Conservation (phyloP, 1,140 invertebrate species). For the Bombus breviceps region DNA sequence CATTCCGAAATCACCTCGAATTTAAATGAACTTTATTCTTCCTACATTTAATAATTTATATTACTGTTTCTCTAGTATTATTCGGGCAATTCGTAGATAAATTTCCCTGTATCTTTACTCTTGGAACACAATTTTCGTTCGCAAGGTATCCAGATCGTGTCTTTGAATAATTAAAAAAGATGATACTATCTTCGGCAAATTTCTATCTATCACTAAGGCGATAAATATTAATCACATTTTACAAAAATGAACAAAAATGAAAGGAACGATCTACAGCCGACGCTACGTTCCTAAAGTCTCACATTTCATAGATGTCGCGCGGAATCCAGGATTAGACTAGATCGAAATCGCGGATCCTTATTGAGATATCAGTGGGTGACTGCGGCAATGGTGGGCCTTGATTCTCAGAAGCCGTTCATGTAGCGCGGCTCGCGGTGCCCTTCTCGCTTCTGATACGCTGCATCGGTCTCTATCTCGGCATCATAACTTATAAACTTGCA, state of each 20-base stretch:
- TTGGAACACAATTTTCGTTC: too few species aligned
- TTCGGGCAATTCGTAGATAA: neutral
- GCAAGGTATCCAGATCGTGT: too few species aligned
- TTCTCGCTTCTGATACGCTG: slow-evolving; percentile 41
- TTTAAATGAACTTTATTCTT: neutral
- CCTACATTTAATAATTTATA: too few species aligned
- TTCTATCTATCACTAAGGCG: too few species aligned
- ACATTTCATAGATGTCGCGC: neutral
- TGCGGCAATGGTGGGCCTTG: slow-evolving; percentile 40
- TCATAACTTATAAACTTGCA: slow-evolving; percentile 44
- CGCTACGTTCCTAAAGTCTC: neutral
- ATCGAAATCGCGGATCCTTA: slow-evolving; percentile 37
- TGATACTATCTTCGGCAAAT: too few species aligned
- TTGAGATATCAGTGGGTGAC: slow-evolving; percentile 58
- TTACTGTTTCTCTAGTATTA: neutral
- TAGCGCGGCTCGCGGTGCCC: slow-evolving; percentile 4
- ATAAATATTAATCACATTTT: neutral
- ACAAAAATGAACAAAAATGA: neutral
- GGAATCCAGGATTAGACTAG: slow-evolving; percentile 2
- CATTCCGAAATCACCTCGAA: neutral
- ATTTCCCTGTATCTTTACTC: neutral
- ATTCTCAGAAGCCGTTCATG: slow-evolving; percentile 53
- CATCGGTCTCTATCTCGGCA: slow-evolving; percentile 44
- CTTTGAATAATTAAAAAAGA: too few species aligned
- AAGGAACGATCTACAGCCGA: neutral